Conservation (phyloP, 2,797 vertebrate species). For the Diceros bicornis region DNA sequence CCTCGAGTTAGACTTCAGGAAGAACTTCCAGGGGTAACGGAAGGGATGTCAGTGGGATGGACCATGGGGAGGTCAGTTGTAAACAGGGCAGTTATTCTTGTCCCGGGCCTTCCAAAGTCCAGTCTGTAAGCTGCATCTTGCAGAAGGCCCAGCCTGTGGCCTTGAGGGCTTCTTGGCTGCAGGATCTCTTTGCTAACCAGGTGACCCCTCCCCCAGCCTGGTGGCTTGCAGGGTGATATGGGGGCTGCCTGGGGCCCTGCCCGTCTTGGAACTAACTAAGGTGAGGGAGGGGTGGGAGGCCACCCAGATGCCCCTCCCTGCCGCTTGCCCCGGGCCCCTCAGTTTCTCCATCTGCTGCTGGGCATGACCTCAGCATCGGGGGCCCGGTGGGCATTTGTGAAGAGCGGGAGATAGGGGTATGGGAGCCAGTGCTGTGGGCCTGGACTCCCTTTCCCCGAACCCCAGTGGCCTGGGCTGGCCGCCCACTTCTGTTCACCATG, state of each 20-base stretch:
- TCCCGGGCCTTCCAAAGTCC: constrained; percentile 62
- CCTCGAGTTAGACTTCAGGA: constrained; percentile 25
- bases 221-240: neutral
- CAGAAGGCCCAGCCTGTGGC: neutral
- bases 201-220: neutral
- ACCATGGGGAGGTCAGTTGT: neutral
- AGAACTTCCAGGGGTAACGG: constrained; percentile 7
- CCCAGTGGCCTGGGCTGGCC: constrained; percentile 52
- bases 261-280: neutral
- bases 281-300: neutral
- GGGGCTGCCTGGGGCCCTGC: neutral
- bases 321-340: constrained; percentile 30
- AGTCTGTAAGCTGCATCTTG: neutral
- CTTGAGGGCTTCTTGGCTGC: neutral
- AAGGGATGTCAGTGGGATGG: neutral
- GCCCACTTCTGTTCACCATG: constrained; percentile 67
- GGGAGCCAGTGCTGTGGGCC: neutral
- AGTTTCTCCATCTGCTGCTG: neutral
- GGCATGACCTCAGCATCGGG: neutral
- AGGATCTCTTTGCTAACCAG: neutral
- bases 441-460: neutral
- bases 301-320: neutral
- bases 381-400: neutral
- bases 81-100: constrained; percentile 5
- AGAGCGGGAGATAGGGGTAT: neutral